Evolutionary conservation across 2,113 vertebrate genomes (phyloP).

Genomic region (Myodes glareolus): DNA sequence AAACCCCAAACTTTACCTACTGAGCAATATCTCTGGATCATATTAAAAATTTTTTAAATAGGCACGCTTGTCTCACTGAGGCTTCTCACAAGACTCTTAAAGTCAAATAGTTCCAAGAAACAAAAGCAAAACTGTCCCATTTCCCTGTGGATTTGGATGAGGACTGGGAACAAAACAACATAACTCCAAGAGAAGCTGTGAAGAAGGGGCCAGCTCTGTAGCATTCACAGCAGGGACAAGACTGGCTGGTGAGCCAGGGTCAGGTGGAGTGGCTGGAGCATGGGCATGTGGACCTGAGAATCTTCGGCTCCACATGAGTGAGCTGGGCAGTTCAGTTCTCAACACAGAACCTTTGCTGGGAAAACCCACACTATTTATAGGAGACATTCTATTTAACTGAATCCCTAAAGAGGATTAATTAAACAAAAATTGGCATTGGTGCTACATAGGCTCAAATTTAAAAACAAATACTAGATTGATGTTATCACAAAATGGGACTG

Average conservation of each 20-base stretch:
- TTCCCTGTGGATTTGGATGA: background rate
- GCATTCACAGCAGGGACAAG: too few species aligned
- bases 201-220: background rate
- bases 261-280: background rate
- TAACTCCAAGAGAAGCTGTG: background rate
- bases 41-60: background rate
- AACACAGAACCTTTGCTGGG: background rate
- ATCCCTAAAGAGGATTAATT: constrained; percentile 40
- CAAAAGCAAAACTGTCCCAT: background rate
- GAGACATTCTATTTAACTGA: background rate
- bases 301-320: background rate
- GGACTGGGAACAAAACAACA: background rate
- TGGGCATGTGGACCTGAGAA: too few species aligned
- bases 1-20: background rate
- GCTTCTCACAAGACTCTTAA: background rate
- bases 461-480: background rate
- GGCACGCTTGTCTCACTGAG: background rate
- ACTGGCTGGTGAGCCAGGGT: rapidly evolving
- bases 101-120: background rate
- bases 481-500: constrained; percentile 27
- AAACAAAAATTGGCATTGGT: background rate
- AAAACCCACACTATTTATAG: background rate
- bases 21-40: background rate
- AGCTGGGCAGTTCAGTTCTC: too few species aligned
- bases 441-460: background rate